Evolutionary conservation across 2,888 invertebrate species (phyloP).

Genomic region (Abscondita cerata): DNA sequence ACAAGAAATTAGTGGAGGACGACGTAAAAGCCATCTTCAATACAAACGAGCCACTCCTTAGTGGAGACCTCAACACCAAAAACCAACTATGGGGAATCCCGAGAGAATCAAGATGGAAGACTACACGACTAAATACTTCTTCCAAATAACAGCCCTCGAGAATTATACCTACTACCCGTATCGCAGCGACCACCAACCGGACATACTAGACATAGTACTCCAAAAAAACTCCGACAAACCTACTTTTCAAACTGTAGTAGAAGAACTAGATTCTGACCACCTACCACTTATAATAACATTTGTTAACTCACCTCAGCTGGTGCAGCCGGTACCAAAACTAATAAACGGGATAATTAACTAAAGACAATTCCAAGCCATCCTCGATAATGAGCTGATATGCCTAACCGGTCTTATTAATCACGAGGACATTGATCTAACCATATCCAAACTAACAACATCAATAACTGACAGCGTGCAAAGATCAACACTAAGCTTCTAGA

Average conservation of each 20-base stretch:
- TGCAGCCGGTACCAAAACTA: neutral
- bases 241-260: neutral
- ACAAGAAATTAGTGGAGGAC: neutral
- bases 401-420: too few species aligned
- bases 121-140: neutral
- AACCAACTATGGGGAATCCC: neutral
- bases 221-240: too few species aligned
- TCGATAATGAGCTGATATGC: too few species aligned
- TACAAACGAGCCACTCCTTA: neutral
- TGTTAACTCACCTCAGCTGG: neutral
- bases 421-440: too few species aligned
- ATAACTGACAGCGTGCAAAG: too few species aligned
- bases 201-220: neutral
- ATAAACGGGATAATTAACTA: neutral
- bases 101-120: too few species aligned
- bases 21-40: neutral
- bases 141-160: constrained; percentile 3
- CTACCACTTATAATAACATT: constrained; percentile 11
- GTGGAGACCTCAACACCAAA: neutral
- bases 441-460: too few species aligned
- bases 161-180: constrained; percentile 13
- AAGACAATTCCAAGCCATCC: too few species aligned
- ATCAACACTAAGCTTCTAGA: too few species aligned
- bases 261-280: constrained; percentile 1
- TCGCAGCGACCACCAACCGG: constrained; percentile 11